Conservation (phyloP, 2,113 vertebrate species). For the Myiozetetes cayanensis region DNA sequence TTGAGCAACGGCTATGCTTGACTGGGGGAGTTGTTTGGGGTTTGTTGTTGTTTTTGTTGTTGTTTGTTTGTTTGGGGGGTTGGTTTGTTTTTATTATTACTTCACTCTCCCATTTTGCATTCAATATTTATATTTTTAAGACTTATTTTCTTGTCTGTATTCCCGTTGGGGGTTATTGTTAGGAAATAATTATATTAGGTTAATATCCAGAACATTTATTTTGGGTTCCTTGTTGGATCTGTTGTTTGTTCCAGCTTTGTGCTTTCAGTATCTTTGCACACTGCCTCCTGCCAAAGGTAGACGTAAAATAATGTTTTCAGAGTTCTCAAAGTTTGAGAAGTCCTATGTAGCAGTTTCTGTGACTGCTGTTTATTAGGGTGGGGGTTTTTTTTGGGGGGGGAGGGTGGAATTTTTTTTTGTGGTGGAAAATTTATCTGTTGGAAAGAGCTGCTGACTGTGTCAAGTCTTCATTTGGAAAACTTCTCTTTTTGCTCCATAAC, state of each 20-base stretch:
- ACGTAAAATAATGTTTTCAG: neutral
- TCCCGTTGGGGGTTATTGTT: neutral
- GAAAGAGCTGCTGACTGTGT: neutral
- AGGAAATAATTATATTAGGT: neutral
- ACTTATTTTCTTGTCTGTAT: neutral
- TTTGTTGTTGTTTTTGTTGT: neutral
- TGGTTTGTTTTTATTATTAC: neutral
- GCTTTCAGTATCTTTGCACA: neutral
- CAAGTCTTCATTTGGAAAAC: neutral
- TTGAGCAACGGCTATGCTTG: neutral
- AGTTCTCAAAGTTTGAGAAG: neutral
- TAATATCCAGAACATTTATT: neutral
- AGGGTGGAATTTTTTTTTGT: neutral
- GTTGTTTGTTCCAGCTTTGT: neutral
- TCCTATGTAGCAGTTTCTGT: neutral
- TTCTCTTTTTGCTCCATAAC: neutral
- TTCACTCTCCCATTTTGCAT: neutral
- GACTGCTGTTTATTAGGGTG: neutral
- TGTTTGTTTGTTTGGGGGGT: too few relatives aligned
- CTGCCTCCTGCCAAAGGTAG: neutral
- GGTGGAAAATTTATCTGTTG: neutral
- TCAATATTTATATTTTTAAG: neutral
- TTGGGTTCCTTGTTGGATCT: neutral
- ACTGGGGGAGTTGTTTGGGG: neutral
- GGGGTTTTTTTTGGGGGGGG: neutral